phyloP scores from a whole-genome alignment of 2,113 vertebrate species.

The Hemiprocne comata region DNA sequence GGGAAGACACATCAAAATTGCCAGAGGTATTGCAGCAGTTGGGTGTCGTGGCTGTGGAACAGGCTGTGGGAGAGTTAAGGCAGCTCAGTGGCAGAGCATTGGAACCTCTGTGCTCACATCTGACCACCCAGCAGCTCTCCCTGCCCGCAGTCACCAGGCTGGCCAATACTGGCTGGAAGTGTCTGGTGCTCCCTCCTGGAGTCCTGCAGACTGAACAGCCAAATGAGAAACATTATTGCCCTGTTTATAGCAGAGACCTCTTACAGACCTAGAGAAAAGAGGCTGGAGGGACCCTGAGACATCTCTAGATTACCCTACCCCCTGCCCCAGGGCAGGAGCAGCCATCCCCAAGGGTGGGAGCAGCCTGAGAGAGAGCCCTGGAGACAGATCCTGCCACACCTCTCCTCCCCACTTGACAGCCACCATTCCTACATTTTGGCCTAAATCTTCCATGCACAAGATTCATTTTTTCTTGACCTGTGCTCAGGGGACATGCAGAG shows the following conservation, averaged over 20 bases:
- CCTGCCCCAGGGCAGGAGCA: background rate
- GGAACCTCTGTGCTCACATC: rapidly evolving
- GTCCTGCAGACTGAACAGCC: background rate
- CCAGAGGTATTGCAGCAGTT: background rate
- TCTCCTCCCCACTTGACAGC: background rate
- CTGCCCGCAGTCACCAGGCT: background rate
- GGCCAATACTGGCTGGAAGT: background rate
- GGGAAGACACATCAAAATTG: background rate
- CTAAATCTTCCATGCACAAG: background rate
- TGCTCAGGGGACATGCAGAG: background rate
- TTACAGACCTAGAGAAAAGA: background rate
- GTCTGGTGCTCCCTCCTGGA: background rate
- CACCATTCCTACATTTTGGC: background rate
- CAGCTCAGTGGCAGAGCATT: background rate
- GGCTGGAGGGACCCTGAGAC: background rate
- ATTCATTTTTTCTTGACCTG: background rate
- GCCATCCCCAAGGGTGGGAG: too few relatives aligned
- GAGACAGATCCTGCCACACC: background rate
- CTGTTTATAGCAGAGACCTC: background rate
- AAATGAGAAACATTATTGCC: background rate
- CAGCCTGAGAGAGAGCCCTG: background rate
- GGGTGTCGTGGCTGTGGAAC: background rate
- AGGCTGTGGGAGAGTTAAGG: background rate
- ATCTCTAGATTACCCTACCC: background rate
- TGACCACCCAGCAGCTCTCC: background rate